phyloP scores from a whole-genome alignment of 1,140 invertebrate species.

The Melanaphis sacchari region DNA sequence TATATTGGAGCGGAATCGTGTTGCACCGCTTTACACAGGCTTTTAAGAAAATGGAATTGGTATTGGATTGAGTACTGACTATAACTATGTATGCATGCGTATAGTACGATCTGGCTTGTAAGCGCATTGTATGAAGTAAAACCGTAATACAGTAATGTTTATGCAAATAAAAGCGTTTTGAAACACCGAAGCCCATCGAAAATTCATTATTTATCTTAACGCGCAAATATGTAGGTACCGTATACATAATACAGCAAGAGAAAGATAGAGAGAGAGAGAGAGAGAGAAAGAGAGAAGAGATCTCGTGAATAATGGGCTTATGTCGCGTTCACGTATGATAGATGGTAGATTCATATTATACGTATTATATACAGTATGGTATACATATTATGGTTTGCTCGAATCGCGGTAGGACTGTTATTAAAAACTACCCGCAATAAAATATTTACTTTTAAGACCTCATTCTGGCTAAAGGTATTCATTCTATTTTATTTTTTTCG shows the following conservation, averaged over 20 bases:
- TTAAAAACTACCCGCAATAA: conserved; percentile 20
- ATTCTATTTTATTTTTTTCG: conserved; percentile 1
- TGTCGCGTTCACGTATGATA: conserved; percentile 33
- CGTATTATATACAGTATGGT: not conserved
- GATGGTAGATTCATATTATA: not conserved
- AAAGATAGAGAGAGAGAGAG: not conserved
- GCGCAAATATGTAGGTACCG: not conserved
- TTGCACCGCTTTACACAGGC: no score
- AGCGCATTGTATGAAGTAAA: not conserved
- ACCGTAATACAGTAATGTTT: not conserved
- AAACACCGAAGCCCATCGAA: not conserved
- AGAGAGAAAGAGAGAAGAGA: not conserved
- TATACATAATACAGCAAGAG: not conserved
- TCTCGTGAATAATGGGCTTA: conserved; percentile 13
- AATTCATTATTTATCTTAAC: not conserved
- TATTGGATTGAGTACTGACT: not conserved
- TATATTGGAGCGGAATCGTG: no score
- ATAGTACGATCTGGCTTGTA: not conserved
- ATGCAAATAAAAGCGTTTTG: not conserved
- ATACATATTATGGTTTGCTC: not conserved
- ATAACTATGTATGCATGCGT: not conserved
- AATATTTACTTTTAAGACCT: not conserved
- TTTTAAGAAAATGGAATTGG: not conserved
- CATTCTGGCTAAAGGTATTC: not conserved
- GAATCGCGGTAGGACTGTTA: not conserved